A percentile compares a stretch with the other conserved stretches of the same genome.
These are phyloP conservation scores for Megathymus violae DNA, from an alignment of 1,140 invertebrate species.

Conservation along the genomic window DNA sequence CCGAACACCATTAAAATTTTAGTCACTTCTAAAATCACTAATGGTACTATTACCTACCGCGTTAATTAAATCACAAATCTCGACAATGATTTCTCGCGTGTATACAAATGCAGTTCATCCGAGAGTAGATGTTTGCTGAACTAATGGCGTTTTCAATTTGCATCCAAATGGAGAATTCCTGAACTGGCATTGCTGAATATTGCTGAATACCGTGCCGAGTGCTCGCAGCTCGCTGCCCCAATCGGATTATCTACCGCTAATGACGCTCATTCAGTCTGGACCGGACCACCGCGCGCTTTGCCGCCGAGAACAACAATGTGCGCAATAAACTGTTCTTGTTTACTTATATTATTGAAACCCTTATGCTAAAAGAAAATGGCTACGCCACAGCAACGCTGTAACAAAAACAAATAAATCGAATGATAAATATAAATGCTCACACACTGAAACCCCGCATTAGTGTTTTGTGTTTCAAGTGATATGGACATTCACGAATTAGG, in stretches of 20 bases:
- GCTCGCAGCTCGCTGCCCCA: conserved; percentile 49
- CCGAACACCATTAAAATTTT: not conserved
- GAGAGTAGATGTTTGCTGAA: conserved; percentile 67
- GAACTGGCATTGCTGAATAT: conserved; percentile 55
- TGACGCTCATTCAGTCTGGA: conserved; percentile 10
- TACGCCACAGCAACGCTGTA: no score
- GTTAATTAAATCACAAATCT: conserved; percentile 12
- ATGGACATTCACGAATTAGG: no score
- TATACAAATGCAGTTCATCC: conserved; percentile 57
- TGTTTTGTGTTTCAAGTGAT: no score
- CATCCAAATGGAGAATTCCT: conserved; percentile 68
- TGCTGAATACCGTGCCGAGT: conserved; percentile 42
- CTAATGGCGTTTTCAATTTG: conserved; percentile 79
- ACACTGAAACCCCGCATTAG: no score
- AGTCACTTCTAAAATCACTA: not conserved
- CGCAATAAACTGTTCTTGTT: no score
- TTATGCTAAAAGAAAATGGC: no score
- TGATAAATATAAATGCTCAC: no score
- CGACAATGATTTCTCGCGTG: conserved; percentile 33
- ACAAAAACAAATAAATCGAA: no score
- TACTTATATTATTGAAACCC: no score
- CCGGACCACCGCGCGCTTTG: no score
- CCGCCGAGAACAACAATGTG: no score
- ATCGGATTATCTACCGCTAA: conserved; percentile 60
- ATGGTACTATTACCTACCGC: not conserved